Conservation (phyloP, 2,113 vertebrate genomes). For the Cacatua alba region DNA sequence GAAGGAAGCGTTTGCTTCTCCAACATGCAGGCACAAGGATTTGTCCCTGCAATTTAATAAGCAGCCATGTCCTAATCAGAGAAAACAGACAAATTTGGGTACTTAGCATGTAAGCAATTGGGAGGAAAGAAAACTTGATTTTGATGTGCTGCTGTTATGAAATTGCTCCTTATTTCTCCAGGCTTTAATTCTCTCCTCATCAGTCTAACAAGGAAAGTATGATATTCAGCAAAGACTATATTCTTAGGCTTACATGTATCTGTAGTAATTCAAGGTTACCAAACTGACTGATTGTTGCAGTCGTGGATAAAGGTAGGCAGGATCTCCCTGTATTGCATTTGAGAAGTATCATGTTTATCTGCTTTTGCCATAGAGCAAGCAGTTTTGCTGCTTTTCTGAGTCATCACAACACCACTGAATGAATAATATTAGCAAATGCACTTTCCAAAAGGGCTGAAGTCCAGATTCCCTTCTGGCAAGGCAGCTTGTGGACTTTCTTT, state of each 20-base stretch:
- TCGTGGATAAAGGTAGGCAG: background rate
- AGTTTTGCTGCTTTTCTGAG: background rate
- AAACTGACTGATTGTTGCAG: background rate
- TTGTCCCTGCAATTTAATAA: background rate
- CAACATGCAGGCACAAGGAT: rapidly evolving
- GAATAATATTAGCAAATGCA: background rate
- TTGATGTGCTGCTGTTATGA: background rate
- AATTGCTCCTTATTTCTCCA: background rate
- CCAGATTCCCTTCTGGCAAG: background rate
- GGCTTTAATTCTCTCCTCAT: background rate
- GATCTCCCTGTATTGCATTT: background rate
- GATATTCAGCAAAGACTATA: background rate
- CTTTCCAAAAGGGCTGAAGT: background rate
- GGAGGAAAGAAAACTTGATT: background rate
- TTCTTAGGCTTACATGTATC: background rate
- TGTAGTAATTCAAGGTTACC: background rate
- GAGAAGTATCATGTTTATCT: background rate
- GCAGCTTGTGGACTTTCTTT: background rate
- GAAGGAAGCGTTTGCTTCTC: background rate
- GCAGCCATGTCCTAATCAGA: background rate
- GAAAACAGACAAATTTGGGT: background rate
- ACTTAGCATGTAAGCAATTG: background rate
- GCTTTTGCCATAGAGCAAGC: background rate
- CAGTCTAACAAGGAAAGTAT: background rate
- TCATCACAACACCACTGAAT: background rate